phyloP scores from a whole-genome alignment of 2,113 vertebrate species.

The Myiopsitta monachus region DNA sequence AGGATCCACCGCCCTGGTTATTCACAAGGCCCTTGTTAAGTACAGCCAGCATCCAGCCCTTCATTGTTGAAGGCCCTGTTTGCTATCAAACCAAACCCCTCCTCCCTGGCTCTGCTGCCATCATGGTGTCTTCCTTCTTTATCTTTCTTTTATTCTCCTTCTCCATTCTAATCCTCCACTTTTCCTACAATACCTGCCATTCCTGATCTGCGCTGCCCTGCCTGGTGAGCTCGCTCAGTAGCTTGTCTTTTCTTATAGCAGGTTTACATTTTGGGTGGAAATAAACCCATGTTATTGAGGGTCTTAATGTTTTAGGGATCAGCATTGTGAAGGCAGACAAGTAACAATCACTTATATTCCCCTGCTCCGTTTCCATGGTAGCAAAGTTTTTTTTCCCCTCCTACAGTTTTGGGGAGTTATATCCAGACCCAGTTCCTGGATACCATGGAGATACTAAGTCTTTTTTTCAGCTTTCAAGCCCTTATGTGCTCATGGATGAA shows the following conservation, averaged over 20 bases:
- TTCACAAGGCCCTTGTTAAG: background rate
- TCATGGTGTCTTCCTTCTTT: background rate
- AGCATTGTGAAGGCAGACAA: background rate
- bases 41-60: background rate
- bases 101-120: background rate
- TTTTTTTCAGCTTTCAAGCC: conserved; percentile 27
- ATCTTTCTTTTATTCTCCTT: background rate
- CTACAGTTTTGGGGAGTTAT: conserved; percentile 22
- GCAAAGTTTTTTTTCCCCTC: background rate
- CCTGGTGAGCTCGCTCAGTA: background rate
- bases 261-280: background rate
- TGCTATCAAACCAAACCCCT: background rate
- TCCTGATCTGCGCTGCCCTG: background rate
- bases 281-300: background rate
- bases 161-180: background rate
- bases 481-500: background rate
- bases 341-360: background rate
- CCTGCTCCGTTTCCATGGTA: conserved; percentile 46
- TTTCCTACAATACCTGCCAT: background rate
- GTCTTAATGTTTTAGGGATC: background rate
- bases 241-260: background rate
- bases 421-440: background rate
- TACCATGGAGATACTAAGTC: conserved; percentile 33
- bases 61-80: background rate
- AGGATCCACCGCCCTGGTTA: background rate